Conservation (phyloP, 2,888 invertebrate genomes). For the Drosophila vallismaia region DNA sequence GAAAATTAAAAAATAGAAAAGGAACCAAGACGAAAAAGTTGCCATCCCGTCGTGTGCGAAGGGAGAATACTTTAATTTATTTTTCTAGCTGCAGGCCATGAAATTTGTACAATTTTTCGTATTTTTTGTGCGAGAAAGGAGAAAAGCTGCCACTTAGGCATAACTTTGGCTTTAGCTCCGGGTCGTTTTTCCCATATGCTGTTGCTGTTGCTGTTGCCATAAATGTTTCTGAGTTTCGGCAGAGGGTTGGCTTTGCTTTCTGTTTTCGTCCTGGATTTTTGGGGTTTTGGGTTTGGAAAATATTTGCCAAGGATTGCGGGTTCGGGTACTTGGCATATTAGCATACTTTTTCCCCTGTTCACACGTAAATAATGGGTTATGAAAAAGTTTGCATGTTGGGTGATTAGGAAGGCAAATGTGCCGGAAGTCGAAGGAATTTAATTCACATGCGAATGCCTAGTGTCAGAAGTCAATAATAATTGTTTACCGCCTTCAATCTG, state of each 20-base stretch:
- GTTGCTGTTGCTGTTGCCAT: conserved; percentile 56
- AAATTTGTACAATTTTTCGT: conserved; percentile 28
- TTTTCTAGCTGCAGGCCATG: conserved; percentile 54
- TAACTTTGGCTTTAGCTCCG: conserved; percentile 53
- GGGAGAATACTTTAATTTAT: conserved; percentile 70
- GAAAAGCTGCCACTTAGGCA: conserved; percentile 44
- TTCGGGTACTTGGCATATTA: conserved; percentile 41
- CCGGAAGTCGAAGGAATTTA: not conserved
- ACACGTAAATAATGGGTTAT: conserved; percentile 19
- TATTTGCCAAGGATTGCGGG: conserved; percentile 51
- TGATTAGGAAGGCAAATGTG: conserved; percentile 24
- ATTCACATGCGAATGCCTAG: not conserved
- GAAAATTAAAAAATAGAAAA: conserved; percentile 54
- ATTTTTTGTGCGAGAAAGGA: not conserved
- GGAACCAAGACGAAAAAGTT: conserved; percentile 24
- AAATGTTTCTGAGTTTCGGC: conserved; percentile 60
- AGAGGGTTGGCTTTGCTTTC: conserved; percentile 28
- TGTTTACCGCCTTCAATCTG: conserved; percentile 23
- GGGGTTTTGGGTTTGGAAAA: conserved; percentile 25
- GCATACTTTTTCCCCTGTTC: conserved; percentile 14
- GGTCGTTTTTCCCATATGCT: conserved; percentile 45
- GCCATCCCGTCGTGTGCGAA: conserved; percentile 30
- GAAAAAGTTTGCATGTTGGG: conserved; percentile 10
- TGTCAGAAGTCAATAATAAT: conserved; percentile 16
- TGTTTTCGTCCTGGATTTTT: conserved; percentile 15